Evolutionary conservation across 2,888 invertebrate genomes (phyloP).

Genomic region (Caenorhabditis auriculariae): DNA sequence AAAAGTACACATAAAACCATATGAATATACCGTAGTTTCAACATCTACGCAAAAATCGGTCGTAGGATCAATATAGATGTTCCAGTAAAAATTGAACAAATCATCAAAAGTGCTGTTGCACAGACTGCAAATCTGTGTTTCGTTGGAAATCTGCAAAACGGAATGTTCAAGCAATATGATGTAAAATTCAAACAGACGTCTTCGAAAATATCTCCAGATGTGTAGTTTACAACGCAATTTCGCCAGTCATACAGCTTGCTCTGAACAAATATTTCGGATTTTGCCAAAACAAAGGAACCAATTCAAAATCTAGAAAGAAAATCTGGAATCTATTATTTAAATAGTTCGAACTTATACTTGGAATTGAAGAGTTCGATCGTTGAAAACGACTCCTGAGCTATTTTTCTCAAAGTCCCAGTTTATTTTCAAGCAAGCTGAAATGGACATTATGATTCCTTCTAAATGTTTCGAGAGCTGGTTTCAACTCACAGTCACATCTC

Average conservation of each 20-base stretch:
- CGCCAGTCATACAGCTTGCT: conserved; percentile 46
- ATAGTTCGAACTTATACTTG: no score
- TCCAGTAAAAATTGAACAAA: conserved; percentile 58
- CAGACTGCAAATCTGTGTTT: conserved; percentile 37
- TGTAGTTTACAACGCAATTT: conserved; percentile 53
- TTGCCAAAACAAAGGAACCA: no score
- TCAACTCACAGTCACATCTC: conserved; percentile 53
- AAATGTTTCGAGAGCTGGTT: not conserved
- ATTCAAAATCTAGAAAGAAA: no score
- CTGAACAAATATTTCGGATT: no score
- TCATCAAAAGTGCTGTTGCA: conserved; percentile 49
- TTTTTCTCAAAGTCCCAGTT: conserved; percentile 42
- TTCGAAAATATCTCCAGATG: conserved; percentile 3
- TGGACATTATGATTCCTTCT: not conserved
- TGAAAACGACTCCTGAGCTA: conserved; percentile 38
- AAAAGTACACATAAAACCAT: no score
- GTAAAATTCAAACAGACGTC: conserved; percentile 2
- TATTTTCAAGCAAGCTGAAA: conserved; percentile 47
- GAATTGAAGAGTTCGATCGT: conserved; percentile 40
- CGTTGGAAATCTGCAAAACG: conserved; percentile 12
- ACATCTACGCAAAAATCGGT: conserved; percentile 61
- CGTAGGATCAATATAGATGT: conserved; percentile 56
- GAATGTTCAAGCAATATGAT: not conserved
- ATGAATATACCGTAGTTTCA: conserved; percentile 49
- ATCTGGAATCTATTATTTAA: no score